phyloP scores from a whole-genome alignment of 1,140 invertebrate genomes.

The Phymastichus coffea region DNA sequence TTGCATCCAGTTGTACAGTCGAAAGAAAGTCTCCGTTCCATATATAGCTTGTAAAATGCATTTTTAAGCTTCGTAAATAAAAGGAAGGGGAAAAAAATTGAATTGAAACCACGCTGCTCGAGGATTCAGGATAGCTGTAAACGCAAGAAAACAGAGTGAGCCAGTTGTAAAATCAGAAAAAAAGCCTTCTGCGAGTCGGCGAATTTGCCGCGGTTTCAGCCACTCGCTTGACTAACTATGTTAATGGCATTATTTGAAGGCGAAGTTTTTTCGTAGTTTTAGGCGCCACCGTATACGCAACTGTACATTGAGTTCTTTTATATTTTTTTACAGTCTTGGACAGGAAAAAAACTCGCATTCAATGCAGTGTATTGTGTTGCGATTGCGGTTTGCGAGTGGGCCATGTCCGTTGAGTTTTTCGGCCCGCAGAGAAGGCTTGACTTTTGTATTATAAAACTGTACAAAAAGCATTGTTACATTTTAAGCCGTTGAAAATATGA shows the following conservation, averaged over 20 bases:
- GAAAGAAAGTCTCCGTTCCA: no score
- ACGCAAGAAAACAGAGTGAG: slow-evolving; percentile 27
- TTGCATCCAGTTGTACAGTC: no score
- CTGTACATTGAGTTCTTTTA: slow-evolving; percentile 16
- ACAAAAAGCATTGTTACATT: slow-evolving; percentile 13
- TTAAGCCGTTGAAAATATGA: slow-evolving; percentile 1
- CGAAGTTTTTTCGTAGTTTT: slow-evolving; percentile 6
- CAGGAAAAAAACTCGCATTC: slow-evolving; percentile 8
- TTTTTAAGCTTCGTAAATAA: no score
- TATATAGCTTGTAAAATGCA: no score
- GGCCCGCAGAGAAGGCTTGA: no score
- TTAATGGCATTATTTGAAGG: neutral
- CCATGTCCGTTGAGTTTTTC: no score
- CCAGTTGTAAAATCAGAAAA: no score
- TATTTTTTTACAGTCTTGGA: slow-evolving; percentile 16
- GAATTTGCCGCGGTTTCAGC: no score
- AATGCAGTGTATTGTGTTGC: neutral
- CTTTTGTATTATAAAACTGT: slow-evolving; percentile 26
- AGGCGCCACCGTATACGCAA: slow-evolving; percentile 11
- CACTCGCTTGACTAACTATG: no score
- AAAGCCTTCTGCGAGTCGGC: no score
- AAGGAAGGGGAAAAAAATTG: no score
- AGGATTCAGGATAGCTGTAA: neutral
- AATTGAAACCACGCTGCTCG: slow-evolving; percentile 16
- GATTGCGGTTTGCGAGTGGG: neutral